Base-by-base conservation (phyloP, 2,797 vertebrate genomes). In the Synanceia verrucosa region DNA sequence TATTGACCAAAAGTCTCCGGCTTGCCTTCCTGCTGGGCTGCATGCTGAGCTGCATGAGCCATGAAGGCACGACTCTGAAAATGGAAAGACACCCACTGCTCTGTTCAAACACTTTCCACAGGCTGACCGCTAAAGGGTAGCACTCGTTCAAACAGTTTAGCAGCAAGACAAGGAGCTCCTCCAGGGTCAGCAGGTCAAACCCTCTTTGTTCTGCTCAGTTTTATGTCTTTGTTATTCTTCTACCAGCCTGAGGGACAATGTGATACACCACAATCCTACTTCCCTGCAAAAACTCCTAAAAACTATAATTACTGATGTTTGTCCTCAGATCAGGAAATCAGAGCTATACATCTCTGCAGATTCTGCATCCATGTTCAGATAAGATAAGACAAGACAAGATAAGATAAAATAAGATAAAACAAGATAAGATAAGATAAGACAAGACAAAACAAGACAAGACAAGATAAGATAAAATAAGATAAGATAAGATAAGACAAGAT, bases 101-200 rank as follows among this genome's bases (percentile, higher is more conserved):
- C 33, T 12, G 33, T 19, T 62, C 37, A 16, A 16, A 61, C 9
- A 14, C 19, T 28, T 48, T 60, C 3, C 55, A 61, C 26, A 34
- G 10, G 44, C 3, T 9, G 11, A 34, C 19, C 21, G 31, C 21
- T 31, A 9, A 41, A 14, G 50, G 10, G 18, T 41, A 41, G 9
- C 39, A 41, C n/a, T 36, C 16, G n/a, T 57, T 57, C 36, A 70
- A 57, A 62, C 29, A 34, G 33, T 66, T 34, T 19, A 43, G 11
- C 57, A 66, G 10, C 21, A 6, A 31, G 28, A 9, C 9, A 12
- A 23, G 10, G 33, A n/a, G 14, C 24, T 9, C n/a, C 23, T 41
- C 7, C 18, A 18, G 18, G 18, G 18, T n/a, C n/a, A n/a, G 18
- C 18, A 4, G 36, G 39, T 41, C 39, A 9, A n/a, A 41, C 18